phyloP scores from a whole-genome alignment of 1,140 invertebrate species.

The Listronotus oregonensis region DNA sequence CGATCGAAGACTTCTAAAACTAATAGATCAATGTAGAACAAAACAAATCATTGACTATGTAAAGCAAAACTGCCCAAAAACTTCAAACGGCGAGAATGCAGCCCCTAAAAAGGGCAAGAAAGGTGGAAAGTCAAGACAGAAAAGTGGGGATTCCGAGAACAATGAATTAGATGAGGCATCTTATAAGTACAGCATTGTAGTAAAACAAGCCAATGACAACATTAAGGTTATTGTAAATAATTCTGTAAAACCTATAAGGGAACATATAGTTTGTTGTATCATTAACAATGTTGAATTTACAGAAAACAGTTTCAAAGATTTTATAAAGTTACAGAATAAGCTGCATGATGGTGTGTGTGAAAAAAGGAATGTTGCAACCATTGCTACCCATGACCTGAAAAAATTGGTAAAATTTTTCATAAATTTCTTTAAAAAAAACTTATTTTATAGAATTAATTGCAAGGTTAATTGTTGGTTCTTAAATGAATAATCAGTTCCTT shows the following conservation, averaged over 20 bases:
- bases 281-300: conserved; percentile 69
- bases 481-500: too few relatives aligned
- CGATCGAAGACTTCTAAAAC: conserved; percentile 73
- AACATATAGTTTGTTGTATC: conserved; percentile 75
- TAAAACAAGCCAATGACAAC: conserved; percentile 43
- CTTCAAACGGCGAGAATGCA: conserved; percentile 51
- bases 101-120: conserved; percentile 61
- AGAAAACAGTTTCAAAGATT: conserved; percentile 72
- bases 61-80: conserved; percentile 63
- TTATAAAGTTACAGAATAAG: conserved; percentile 80
- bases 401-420: conserved; percentile 61
- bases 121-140: conserved; percentile 52
- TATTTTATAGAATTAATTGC: too few relatives aligned
- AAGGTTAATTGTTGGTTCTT: too few relatives aligned
- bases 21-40: conserved; percentile 71
- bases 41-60: conserved; percentile 75
- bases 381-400: conserved; percentile 80
- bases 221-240: conserved; percentile 44
- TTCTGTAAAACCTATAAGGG: conserved; percentile 62
- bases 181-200: conserved; percentile 48
- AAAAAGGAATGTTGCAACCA: conserved; percentile 76
- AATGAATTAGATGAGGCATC: conserved; percentile 34
- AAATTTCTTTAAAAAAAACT: too few relatives aligned
- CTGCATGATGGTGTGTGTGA: conserved; percentile 80
- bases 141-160: conserved; percentile 48